Evolutionary conservation across 2,113 vertebrate species (phyloP), one percentile per base, ranked within the genome.

Genomic region (Burhinus oedicnemus): DNA sequence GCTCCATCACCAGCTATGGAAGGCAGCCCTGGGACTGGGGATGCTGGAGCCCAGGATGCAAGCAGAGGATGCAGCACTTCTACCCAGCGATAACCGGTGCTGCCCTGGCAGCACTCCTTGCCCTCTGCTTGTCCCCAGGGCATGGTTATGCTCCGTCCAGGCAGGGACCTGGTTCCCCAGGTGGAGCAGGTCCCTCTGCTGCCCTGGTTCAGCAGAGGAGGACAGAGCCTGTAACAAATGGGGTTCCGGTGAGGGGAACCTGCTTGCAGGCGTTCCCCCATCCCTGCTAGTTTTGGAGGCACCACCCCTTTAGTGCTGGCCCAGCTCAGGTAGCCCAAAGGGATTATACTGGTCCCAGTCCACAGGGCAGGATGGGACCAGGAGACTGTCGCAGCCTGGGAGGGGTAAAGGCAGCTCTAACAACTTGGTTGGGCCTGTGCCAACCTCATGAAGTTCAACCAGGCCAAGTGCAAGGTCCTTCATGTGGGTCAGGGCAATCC

Each of bases 71-170:
- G 3, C 36, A 44, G 47, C 2, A 2, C n/a, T 57, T 47, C 29
- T 27, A 22, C 40, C 17, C 27, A 47, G 60, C 2, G 0, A 15
- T n/a, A 27, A n/a, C 25, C 5, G 2, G 15, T 54, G 21, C 49
- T 65, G 57, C 30, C n/a, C 71, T 38, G 13, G 65, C 71, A 72
- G 45, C 26, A 12, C 1, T 1, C 32, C 23, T 3, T 1, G 6
- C 54, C 27, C 13, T 78, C 54, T 44, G 14, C 47, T 44, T 26
- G 54, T 52, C 14, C 29, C 34, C 29, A 32, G 66, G 32, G 42
- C 47, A 45, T 0, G 0, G 25, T n/a, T 20, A 15, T 23, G 4
- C 55, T 55, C 52, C 70, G 5, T 18, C 45, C 36, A 42, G n/a
- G 47, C 47, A 77, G 65, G 18, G 27, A 34, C 6, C 47, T 18